Conservation (phyloP, 2,113 vertebrate genomes). For the Paralichthys olivaceus region DNA sequence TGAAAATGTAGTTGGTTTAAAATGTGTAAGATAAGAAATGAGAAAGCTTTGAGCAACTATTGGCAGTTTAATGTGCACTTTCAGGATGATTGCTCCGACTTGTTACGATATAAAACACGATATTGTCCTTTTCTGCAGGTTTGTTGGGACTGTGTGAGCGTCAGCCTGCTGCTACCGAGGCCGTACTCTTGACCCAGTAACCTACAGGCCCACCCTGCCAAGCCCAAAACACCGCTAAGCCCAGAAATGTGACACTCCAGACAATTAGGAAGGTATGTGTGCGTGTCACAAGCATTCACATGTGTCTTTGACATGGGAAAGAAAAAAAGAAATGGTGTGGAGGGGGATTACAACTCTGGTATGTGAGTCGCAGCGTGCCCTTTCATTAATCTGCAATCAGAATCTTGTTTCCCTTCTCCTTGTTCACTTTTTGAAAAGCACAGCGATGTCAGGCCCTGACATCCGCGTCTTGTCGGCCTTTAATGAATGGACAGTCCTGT, state of each 20-base stretch:
- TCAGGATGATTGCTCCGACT: background rate
- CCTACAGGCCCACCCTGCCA: slow-evolving; percentile 35
- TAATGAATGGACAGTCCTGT: slow-evolving; percentile 54
- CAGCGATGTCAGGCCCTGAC: slow-evolving; percentile 31
- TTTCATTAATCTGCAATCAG: slow-evolving; percentile 67
- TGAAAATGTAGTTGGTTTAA: background rate
- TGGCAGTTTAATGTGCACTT: too few relatives aligned
- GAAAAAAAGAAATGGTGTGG: background rate
- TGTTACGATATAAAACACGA: background rate
- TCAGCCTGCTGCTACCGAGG: background rate
- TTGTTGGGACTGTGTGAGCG: background rate
- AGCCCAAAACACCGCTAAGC: slow-evolving; percentile 67
- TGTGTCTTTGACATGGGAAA: slow-evolving; percentile 56
- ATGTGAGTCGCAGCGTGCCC: slow-evolving; percentile 51
- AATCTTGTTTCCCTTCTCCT: slow-evolving; percentile 37
- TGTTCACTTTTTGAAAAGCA: slow-evolving; percentile 4
- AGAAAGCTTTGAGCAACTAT: too few relatives aligned
- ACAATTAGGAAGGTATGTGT: slow-evolving; percentile 65
- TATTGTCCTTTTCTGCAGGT: background rate
- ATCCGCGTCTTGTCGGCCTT: slow-evolving; percentile 21
- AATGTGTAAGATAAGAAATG: too few relatives aligned
- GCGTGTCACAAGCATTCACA: slow-evolving; percentile 56
- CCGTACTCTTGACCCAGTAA: slow-evolving; percentile 64
- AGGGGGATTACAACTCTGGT: slow-evolving; percentile 59
- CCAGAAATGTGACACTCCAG: slow-evolving; percentile 78